Evolutionary conservation across 1,140 invertebrate species (phyloP).

Genomic region (Panulirus ornatus): DNA sequence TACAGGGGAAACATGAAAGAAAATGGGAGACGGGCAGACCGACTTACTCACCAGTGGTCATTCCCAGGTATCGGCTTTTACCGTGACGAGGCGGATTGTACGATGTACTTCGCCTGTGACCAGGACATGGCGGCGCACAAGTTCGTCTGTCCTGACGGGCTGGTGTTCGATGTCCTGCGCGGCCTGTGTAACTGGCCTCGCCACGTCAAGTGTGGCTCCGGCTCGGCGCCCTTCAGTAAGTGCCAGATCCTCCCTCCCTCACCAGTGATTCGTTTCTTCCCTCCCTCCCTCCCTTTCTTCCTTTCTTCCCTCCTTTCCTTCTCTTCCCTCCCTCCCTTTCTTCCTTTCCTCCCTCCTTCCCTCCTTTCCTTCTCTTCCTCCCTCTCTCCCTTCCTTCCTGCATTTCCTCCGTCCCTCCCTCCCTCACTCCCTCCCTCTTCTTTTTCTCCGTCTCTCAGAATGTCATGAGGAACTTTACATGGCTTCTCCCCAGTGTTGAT

Average conservation of each 20-base stretch:
- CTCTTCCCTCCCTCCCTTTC: background rate
- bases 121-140: slow-evolving; percentile 78
- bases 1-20: too few relatives aligned
- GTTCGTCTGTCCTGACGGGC: slow-evolving; percentile 80
- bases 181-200: slow-evolving; percentile 78
- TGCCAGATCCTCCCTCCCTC: background rate
- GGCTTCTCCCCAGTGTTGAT: too few relatives aligned
- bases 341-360: background rate
- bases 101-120: slow-evolving; percentile 84
- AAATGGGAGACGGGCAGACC: too few relatives aligned
- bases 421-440: too few relatives aligned
- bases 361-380: too few relatives aligned
- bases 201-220: slow-evolving; percentile 73
- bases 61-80: slow-evolving; percentile 76
- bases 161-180: slow-evolving; percentile 81
- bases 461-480: too few relatives aligned
- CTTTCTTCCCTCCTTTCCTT: background rate
- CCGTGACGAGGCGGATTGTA: slow-evolving; percentile 83
- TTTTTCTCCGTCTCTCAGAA: too few relatives aligned
- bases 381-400: too few relatives aligned
- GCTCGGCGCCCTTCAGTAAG: slow-evolving; percentile 69
- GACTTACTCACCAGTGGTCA: too few relatives aligned
- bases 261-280: background rate
- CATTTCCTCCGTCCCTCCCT: too few relatives aligned
- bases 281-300: too few relatives aligned